These are phyloP conservation scores for Upupa epops DNA, from an alignment of 2,113 vertebrate genomes.

Conservation along the genomic window DNA sequence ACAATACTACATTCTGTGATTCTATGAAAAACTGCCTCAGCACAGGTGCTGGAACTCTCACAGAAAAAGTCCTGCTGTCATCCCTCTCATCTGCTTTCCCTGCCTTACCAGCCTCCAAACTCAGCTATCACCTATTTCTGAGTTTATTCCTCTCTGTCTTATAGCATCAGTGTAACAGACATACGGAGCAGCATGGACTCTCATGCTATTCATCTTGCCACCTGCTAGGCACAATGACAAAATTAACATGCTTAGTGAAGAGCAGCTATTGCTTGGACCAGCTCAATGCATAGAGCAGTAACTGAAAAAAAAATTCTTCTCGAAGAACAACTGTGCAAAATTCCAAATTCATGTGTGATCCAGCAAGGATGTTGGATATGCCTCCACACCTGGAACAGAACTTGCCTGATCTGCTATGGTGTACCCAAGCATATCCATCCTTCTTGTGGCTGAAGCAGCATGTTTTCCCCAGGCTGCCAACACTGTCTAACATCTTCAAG, in stretches of 20 bases:
- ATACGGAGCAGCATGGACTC: fast-evolving
- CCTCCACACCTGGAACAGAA: background rate
- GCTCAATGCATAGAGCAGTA: background rate
- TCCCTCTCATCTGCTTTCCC: background rate
- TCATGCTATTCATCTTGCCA: background rate
- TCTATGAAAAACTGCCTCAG: background rate
- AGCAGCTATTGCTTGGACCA: background rate
- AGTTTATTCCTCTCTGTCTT: background rate
- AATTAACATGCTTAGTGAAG: fast-evolving
- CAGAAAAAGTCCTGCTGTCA: background rate
- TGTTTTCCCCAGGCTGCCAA: background rate
- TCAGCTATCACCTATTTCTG: background rate
- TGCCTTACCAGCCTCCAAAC: background rate
- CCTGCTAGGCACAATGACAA: background rate
- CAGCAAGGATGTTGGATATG: background rate
- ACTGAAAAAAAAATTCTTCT: background rate
- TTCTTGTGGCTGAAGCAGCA: background rate
- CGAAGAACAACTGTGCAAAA: background rate
- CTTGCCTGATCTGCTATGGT: background rate
- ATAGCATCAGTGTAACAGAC: background rate
- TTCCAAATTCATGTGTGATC: background rate
- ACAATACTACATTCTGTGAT: too few species aligned
- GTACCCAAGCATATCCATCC: background rate
- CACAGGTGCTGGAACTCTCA: background rate
- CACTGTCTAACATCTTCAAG: background rate